A percentile compares a stretch with the other conserved stretches of the same genome.
These are phyloP conservation scores for Hystrix brachyura DNA, from an alignment of 2,113 vertebrate genomes.

Conservation along the genomic window DNA sequence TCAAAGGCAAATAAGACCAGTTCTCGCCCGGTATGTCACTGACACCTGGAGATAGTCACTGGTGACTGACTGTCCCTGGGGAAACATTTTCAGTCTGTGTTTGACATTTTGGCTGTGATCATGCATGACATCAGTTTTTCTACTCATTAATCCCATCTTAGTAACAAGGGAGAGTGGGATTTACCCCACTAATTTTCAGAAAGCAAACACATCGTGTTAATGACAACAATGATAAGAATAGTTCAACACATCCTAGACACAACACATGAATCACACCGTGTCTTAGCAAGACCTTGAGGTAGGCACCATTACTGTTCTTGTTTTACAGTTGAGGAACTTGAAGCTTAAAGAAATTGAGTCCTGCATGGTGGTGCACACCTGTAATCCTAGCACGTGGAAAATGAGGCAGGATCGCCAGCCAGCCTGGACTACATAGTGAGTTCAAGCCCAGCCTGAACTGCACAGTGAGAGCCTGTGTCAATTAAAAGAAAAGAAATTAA, in stretches of 20 bases:
- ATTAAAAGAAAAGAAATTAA: no score
- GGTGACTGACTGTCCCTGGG: conserved; percentile 12
- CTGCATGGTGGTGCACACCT: no score
- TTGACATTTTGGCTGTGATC: background rate
- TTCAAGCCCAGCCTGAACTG: no score
- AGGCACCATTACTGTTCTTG: background rate
- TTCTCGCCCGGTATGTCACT: background rate
- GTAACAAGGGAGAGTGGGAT: conserved; percentile 19
- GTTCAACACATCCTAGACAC: background rate
- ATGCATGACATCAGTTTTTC: conserved; percentile 36
- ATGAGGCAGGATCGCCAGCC: no score
- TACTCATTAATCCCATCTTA: background rate
- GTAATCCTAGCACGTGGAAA: no score
- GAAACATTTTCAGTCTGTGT: background rate
- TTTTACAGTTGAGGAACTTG: background rate
- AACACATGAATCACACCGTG: background rate
- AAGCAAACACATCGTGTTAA: background rate
- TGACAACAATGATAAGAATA: background rate
- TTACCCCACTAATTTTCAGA: background rate
- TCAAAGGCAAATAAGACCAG: conserved; percentile 19
- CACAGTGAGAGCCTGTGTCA: background rate
- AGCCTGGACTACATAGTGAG: no score
- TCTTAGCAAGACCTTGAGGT: background rate
- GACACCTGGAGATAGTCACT: background rate
- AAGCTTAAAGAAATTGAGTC: background rate